Conservation (phyloP, 2,113 vertebrate genomes). For the Elaphurus davidianus region DNA sequence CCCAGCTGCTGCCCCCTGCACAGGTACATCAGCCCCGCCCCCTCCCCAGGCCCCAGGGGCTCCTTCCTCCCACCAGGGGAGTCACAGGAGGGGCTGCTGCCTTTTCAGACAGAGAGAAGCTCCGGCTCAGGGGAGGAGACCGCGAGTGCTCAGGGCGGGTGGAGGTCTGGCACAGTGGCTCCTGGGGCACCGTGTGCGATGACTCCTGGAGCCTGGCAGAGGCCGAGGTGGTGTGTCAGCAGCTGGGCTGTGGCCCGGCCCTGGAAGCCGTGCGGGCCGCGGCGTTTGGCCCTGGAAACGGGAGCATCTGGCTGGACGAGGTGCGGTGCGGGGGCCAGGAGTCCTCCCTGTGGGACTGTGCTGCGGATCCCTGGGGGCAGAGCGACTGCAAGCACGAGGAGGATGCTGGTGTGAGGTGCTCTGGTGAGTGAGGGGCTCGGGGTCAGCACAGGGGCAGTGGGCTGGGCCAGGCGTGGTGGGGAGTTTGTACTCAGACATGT, state of each 20-base stretch:
- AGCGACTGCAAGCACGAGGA: too few relatives aligned
- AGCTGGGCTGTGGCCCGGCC: background rate
- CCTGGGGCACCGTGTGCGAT: background rate
- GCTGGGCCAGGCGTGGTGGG: background rate
- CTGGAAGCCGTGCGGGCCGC: background rate
- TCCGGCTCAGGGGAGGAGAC: too few relatives aligned
- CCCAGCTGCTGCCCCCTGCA: background rate
- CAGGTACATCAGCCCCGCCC: background rate
- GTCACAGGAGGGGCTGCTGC: background rate
- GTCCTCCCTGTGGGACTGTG: too few relatives aligned
- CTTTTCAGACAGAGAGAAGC: too few relatives aligned
- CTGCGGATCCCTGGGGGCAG: too few relatives aligned
- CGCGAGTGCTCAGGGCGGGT: too few relatives aligned
- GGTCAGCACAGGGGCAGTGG: fast-evolving
- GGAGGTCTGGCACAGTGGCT: too few relatives aligned
- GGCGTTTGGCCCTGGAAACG: too few relatives aligned
- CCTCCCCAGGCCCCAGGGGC: background rate
- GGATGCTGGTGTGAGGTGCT: too few relatives aligned
- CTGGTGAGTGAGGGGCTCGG: too few relatives aligned
- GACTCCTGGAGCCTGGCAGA: background rate
- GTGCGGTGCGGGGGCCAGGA: too few relatives aligned
- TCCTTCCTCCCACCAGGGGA: background rate
- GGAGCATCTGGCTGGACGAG: too few relatives aligned
- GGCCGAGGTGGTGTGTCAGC: background rate
- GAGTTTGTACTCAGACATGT: background rate